Evolutionary conservation across 23 tunicate genomes (phyloP).

Genomic region (Styela plicata): DNA sequence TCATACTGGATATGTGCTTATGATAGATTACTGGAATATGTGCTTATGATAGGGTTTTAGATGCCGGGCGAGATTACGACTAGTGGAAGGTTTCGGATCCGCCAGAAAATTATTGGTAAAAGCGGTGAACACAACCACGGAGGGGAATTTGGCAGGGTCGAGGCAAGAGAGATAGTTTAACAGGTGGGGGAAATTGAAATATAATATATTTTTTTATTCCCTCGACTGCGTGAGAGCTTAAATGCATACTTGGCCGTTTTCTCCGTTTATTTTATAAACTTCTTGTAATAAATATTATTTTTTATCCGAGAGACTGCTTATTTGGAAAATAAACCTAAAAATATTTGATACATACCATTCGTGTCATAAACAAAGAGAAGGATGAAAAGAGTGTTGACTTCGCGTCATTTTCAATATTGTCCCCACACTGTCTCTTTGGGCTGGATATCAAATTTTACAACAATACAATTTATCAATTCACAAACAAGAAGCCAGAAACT

Average conservation of each 20-base stretch:
- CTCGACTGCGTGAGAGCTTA: too few species aligned
- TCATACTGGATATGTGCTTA: constrained; percentile 23
- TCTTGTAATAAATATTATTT: neutral
- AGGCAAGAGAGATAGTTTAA: constrained; percentile 25
- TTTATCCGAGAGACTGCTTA: neutral
- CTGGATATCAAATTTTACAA: too few species aligned
- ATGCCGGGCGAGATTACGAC: constrained; percentile 14
- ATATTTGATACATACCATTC: neutral
- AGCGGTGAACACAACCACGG: constrained; percentile 20
- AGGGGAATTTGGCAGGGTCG: constrained; percentile 8
- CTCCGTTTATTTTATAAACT: neutral
- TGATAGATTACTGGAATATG: too few species aligned
- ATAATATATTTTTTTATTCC: too few species aligned
- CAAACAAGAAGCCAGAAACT: too few species aligned
- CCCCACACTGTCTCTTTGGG: too few species aligned
- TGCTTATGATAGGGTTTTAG: too few species aligned
- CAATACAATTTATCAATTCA: too few species aligned
- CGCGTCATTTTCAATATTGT: too few species aligned
- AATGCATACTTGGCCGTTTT: too few species aligned
- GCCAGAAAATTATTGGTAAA: neutral
- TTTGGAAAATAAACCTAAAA: too few species aligned
- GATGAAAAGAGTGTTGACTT: too few species aligned
- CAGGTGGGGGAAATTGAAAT: neutral
- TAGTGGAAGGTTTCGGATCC: neutral
- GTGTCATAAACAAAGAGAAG: neutral